phyloP scores from a whole-genome alignment of 2,888 invertebrate species.

The Habroteleia sp. region DNA sequence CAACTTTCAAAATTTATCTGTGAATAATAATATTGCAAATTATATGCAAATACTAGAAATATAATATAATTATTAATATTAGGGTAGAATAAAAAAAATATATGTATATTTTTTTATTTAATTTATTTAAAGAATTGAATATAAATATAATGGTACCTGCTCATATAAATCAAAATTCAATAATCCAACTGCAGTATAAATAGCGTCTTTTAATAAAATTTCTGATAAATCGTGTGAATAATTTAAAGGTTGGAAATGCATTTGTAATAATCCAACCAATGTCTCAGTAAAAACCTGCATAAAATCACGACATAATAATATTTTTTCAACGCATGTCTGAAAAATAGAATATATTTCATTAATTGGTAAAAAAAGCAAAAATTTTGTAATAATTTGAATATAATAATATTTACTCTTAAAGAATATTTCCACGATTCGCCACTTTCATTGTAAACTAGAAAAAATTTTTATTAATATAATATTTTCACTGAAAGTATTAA shows the following conservation, averaged over 20 bases:
- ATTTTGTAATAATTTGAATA: background rate
- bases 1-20: conserved; percentile 95
- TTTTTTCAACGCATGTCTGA: conserved; percentile 92
- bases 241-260: conserved; percentile 85
- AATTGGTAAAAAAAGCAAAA: conserved; percentile 1
- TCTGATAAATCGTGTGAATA: conserved; percentile 89
- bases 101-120: background rate
- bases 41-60: too few relatives aligned
- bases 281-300: conserved; percentile 87
- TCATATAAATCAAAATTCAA: conserved; percentile 95
- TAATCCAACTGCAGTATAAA: conserved; percentile 95
- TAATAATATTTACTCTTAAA: conserved; percentile 77
- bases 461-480: too few relatives aligned
- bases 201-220: conserved; percentile 94
- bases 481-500: too few relatives aligned
- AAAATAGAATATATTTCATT: too few relatives aligned
- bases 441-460: conserved; percentile 85
- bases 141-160: conserved; percentile 82
- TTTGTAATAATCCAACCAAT: conserved; percentile 86
- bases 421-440: conserved; percentile 98
- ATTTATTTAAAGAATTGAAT: conserved; percentile 1
- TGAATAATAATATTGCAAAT: conserved; percentile 1
- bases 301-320: conserved; percentile 92
- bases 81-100: background rate
- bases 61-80: too few relatives aligned